A percentile compares a stretch with the other conserved stretches of the same genome.
Evolutionary conservation across 2,113 vertebrate species (phyloP).

Genomic region (Equus quagga): DNA sequence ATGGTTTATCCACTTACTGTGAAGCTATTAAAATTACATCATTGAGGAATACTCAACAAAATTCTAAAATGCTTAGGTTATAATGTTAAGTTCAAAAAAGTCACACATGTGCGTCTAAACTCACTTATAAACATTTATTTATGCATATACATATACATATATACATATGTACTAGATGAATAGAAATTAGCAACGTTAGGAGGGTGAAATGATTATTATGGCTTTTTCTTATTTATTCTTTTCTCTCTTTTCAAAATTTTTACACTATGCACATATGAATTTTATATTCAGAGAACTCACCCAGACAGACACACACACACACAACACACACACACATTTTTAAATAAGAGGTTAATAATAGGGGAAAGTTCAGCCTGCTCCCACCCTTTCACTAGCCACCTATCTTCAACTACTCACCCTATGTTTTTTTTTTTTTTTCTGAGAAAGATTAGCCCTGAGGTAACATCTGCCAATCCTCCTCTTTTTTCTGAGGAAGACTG

Average conservation of each 20-base stretch:
- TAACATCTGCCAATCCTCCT: no score
- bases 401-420: not conserved
- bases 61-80: constrained; percentile 30
- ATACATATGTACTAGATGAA: not conserved
- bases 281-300: constrained; percentile 23
- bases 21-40: constrained; percentile 17
- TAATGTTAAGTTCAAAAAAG: not conserved
- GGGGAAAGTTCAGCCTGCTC: not conserved
- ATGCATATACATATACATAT: not conserved
- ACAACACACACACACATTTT: not conserved
- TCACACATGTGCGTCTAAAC: not conserved
- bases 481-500: no score
- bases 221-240: not conserved
- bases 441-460: no score
- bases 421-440: no score
- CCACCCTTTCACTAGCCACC: not conserved
- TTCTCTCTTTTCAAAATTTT: constrained; percentile 13
- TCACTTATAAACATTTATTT: constrained; percentile 18
- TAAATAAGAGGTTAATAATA: not conserved
- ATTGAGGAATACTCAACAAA: not conserved
- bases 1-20: not conserved
- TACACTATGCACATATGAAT: not conserved
- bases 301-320: not conserved
- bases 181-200: constrained; percentile 18
- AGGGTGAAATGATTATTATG: not conserved